Conservation (phyloP, 2,888 invertebrate species). For the Conus canariensis region DNA sequence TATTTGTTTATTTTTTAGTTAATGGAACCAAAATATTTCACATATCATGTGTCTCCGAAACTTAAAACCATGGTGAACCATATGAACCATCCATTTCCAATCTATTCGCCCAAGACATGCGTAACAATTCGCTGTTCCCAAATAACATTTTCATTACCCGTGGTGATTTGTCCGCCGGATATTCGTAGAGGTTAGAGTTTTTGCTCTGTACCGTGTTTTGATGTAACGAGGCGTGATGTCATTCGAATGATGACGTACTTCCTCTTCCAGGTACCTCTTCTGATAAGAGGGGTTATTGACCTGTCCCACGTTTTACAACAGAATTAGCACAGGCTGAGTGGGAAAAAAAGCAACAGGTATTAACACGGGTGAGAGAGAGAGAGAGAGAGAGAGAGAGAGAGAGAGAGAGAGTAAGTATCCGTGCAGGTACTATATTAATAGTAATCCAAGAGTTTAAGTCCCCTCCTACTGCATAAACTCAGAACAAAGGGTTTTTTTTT, state of each 20-base stretch:
- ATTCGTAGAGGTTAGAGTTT: constrained; percentile 52
- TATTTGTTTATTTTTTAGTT: neutral
- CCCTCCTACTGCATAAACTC: too few relatives aligned
- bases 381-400: neutral
- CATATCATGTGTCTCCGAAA: neutral
- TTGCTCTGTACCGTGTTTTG: constrained; percentile 49
- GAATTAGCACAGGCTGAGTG: too few relatives aligned
- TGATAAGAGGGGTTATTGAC: constrained; percentile 11
- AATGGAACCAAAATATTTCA: neutral
- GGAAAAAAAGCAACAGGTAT: neutral
- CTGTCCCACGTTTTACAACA: neutral
- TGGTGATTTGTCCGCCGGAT: neutral
- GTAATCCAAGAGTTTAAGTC: too few relatives aligned
- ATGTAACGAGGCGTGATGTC: constrained; percentile 41
- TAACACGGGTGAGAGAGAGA: too few relatives aligned
- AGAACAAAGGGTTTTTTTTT: too few relatives aligned
- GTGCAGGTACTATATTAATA: too few relatives aligned
- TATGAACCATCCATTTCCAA: neutral
- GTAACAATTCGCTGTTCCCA: neutral
- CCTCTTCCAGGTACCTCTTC: constrained; percentile 30
- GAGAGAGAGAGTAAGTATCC: too few relatives aligned
- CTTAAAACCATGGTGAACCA: neutral
- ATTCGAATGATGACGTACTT: neutral
- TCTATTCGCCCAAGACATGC: neutral
- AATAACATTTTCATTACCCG: constrained; percentile 5